Evolutionary conservation across 2,888 invertebrate species (phyloP), one percentile per base, ranked within the genome.

Genomic region (Conops quadrifasciatus): DNA sequence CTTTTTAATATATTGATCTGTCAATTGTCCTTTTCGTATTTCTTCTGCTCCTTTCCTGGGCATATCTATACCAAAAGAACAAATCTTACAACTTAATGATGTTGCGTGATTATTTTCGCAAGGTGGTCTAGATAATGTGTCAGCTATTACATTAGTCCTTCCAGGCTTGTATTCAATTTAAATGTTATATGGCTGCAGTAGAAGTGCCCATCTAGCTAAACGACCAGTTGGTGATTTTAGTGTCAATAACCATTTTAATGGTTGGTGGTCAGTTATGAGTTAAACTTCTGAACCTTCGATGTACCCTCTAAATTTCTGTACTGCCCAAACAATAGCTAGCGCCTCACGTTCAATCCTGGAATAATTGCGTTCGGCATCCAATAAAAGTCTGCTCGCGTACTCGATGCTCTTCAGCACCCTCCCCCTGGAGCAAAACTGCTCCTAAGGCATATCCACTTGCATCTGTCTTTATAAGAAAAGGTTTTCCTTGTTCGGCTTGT

Each of bases 171-270:
- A 87, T n/a, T 79, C 75, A 2, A 87, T 80, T 0, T 78, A 72
- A 2, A 87, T 74, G 49, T 86, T 78, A 71, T 80, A 87, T 1
- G 78, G 75, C 73, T 86, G 83, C 1, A 88, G 71, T 15, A 74
- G 72, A 1, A 87, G 62, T 0, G 84, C 84, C 88, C 88, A 88
- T n/a, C 87, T 70, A 0, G 83, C 84, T 0, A 88, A 73, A 49
- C 87, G 72, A 2, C 86, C 85, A 16, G 80, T 78, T 0, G 83
- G 83, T n/a, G 86, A 79, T 73, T 85, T 84, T 3, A 86, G 51
- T 0, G 78, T 76, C 73, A 84, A 73, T n/a, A 88, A 73, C 84
- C 86, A 88, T 80, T 85, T 84, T 43, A 88, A 76, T 0, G 87
- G 84, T 72, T 85, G 82, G 70, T 88, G 88, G 71, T 88, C 88